phyloP scores from a whole-genome alignment of 1,140 invertebrate genomes.

The Delia radicum region DNA sequence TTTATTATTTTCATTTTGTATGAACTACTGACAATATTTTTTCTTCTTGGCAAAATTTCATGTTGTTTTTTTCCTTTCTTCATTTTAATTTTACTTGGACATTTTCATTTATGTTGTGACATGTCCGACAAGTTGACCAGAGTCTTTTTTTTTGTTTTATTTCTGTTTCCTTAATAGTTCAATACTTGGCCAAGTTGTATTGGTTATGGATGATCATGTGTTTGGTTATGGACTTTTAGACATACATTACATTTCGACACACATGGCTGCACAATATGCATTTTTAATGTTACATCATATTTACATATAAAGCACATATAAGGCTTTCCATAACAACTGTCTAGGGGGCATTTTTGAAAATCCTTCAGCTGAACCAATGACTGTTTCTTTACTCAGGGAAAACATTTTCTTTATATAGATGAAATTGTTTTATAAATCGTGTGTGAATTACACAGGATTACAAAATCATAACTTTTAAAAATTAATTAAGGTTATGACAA shows the following conservation, averaged over 20 bases:
- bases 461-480: too few relatives aligned
- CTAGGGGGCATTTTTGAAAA: too few relatives aligned
- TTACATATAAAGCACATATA: too few relatives aligned
- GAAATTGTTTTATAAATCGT: too few relatives aligned
- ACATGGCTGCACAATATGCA: not conserved
- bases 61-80: not conserved
- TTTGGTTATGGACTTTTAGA: not conserved
- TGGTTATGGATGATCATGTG: not conserved
- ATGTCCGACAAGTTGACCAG: not conserved
- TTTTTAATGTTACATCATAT: not conserved
- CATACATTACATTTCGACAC: too few relatives aligned
- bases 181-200: too few relatives aligned
- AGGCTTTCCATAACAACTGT: too few relatives aligned
- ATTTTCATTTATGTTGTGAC: not conserved
- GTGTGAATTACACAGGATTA: too few relatives aligned
- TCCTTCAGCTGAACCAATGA: too few relatives aligned
- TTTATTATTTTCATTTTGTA: not conserved
- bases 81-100: not conserved
- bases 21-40: not conserved
- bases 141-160: not conserved
- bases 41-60: not conserved
- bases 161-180: not conserved
- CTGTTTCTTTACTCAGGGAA: too few relatives aligned
- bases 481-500: too few relatives aligned
- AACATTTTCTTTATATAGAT: too few relatives aligned